Conservation (phyloP, 1,140 invertebrate genomes). For the Trachelipus rathkii region DNA sequence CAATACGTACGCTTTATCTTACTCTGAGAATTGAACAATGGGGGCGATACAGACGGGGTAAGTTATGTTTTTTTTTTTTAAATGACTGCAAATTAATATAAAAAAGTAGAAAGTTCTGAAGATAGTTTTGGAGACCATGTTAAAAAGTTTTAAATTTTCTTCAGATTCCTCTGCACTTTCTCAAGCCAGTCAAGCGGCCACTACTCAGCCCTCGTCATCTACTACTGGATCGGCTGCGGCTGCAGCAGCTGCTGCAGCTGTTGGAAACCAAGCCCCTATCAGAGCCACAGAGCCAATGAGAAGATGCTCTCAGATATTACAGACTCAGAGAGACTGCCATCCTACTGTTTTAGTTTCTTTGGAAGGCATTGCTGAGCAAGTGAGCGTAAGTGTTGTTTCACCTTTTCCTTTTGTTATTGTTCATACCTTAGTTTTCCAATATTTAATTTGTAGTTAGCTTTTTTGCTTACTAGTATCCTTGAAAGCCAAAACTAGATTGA, state of each 20-base stretch:
- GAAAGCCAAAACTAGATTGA: too few relatives aligned
- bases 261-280: constrained; percentile 55
- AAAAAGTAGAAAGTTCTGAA: too few relatives aligned
- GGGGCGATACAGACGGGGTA: constrained; percentile 67
- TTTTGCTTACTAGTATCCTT: too few relatives aligned
- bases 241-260: constrained; percentile 44
- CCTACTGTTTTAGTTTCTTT: constrained; percentile 89
- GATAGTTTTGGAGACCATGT: too few relatives aligned
- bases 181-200: background rate
- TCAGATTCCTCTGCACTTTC: too few relatives aligned
- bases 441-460: background rate
- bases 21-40: constrained; percentile 91
- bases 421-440: background rate
- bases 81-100: too few relatives aligned
- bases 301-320: constrained; percentile 93
- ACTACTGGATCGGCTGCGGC: constrained; percentile 37
- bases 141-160: too few relatives aligned
- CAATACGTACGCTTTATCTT: constrained; percentile 86
- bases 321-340: constrained; percentile 88
- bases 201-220: constrained; percentile 36
- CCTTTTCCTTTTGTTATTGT: background rate
- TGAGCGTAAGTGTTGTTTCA: constrained; percentile 48
- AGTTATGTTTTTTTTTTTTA: too few relatives aligned
- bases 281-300: constrained; percentile 84
- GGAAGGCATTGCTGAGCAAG: constrained; percentile 94